Conservation (phyloP, 2,888 invertebrate genomes). For the Scrobipalpa costella region DNA sequence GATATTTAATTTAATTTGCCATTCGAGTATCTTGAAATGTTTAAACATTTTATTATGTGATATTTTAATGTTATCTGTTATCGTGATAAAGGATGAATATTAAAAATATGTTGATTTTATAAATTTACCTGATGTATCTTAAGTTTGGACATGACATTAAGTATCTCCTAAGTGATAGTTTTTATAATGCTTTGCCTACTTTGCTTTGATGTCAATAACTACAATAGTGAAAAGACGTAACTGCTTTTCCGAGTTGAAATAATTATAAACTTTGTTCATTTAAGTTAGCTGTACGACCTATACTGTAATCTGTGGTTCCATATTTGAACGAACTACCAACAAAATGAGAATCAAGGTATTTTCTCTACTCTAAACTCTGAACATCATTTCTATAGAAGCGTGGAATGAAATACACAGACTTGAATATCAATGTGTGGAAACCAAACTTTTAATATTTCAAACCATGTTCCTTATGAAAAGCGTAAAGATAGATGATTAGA, state of each 20-base stretch:
- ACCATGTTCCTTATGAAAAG: no score
- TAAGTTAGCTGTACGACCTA: background rate
- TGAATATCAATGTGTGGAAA: no score
- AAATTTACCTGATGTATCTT: slow-evolving; percentile 47
- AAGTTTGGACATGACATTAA: slow-evolving; percentile 71
- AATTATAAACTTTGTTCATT: background rate
- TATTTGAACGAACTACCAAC: background rate
- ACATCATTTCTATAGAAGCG: no score
- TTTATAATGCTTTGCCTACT: slow-evolving; percentile 44
- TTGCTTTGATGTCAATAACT: slow-evolving; percentile 65
- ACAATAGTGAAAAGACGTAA: background rate
- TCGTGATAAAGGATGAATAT: slow-evolving; percentile 55
- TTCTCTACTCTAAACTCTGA: no score
- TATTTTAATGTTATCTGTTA: slow-evolving; percentile 80
- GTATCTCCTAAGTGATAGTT: slow-evolving; percentile 39
- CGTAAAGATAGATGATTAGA: no score
- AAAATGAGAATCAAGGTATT: background rate
- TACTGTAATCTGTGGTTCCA: background rate
- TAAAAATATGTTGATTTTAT: slow-evolving; percentile 57
- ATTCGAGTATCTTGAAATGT: slow-evolving; percentile 62
- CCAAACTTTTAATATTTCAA: no score
- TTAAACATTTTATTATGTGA: slow-evolving; percentile 76
- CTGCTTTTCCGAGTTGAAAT: background rate
- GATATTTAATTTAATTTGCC: slow-evolving; percentile 61
- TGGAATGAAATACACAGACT: no score